Conservation (phyloP, 2,797 vertebrate genomes). For the Lophius americanus region DNA sequence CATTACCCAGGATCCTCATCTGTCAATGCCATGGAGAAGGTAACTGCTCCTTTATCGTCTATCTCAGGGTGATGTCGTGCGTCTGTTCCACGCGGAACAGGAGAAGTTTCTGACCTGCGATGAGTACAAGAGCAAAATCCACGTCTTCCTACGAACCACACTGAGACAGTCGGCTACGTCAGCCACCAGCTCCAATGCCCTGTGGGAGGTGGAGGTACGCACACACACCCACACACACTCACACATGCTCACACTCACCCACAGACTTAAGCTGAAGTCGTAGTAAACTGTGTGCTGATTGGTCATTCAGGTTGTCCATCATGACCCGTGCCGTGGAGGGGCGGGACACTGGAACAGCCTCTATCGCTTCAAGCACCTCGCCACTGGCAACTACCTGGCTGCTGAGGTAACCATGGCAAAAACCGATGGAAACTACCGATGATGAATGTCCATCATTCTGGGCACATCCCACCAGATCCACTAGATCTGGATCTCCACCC, state of each 20-base stretch:
- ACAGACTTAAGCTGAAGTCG: neutral
- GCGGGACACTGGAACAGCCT: slow-evolving; percentile 98
- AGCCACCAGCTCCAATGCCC: slow-evolving; percentile 95
- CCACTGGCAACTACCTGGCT: slow-evolving; percentile 95
- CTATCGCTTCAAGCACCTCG: slow-evolving; percentile 97
- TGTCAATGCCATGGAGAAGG: too few relatives aligned
- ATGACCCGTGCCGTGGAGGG: slow-evolving; percentile 94
- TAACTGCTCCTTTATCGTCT: neutral
- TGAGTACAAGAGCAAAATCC: slow-evolving; percentile 90
- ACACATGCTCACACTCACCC: slow-evolving; percentile 22
- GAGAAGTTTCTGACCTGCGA: slow-evolving; percentile 98
- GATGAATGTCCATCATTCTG: neutral
- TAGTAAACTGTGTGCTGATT: slow-evolving; percentile 45
- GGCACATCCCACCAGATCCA: too few relatives aligned
- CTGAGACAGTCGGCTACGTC: slow-evolving; percentile 94
- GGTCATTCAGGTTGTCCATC: slow-evolving; percentile 90
- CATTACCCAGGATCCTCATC: too few relatives aligned
- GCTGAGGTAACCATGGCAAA: slow-evolving; percentile 87
- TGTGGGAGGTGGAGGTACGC: slow-evolving; percentile 96
- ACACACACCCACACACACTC: slow-evolving; percentile 15
- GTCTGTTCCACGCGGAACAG: slow-evolving; percentile 95
- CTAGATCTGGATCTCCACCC: too few relatives aligned
- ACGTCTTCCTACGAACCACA: slow-evolving; percentile 94
- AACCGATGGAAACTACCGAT: neutral
- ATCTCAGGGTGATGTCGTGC: slow-evolving; percentile 91